A percentile compares a stretch with the other conserved stretches of the same genome.
Evolutionary conservation across 2,113 vertebrate genomes (phyloP).

Genomic region (Hypomesus transpacificus): DNA sequence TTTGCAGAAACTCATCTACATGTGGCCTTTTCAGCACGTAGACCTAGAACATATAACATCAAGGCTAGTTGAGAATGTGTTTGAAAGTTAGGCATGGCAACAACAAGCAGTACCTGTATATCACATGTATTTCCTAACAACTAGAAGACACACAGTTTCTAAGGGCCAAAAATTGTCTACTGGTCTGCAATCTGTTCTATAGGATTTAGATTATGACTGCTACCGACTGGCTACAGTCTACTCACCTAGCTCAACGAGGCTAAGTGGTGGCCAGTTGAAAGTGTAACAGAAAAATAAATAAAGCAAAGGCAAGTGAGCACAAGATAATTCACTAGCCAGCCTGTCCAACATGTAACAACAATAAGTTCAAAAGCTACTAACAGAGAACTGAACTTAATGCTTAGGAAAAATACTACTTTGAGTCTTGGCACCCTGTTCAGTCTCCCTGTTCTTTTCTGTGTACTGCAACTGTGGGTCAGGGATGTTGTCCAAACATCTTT

Average conservation of each 20-base stretch:
- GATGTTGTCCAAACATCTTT: slow-evolving; percentile 7
- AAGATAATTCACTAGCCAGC: neutral
- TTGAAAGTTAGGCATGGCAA: neutral
- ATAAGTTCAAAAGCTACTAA: neutral
- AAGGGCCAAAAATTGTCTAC: neutral
- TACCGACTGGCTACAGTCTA: neutral
- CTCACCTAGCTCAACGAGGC: neutral
- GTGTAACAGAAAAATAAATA: neutral
- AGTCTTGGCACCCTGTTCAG: neutral
- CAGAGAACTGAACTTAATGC: neutral
- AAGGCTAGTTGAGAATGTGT: neutral
- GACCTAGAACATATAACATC: slow-evolving; percentile 54
- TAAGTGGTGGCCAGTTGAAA: slow-evolving; percentile 6
- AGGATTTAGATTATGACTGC: neutral
- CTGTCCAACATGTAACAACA: neutral
- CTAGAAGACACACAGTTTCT: neutral
- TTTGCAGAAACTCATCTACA: slow-evolving; percentile 74
- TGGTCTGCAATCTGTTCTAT: neutral
- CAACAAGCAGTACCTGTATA: neutral
- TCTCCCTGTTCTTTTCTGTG: neutral
- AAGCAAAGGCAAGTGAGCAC: neutral
- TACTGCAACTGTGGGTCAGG: neutral
- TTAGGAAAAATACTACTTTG: neutral
- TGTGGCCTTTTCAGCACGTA: slow-evolving; percentile 79
- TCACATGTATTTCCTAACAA: no score